These are phyloP conservation scores for Myiotriccus ornatus DNA, from an alignment of 2,797 vertebrate genomes.

Conservation along the genomic window DNA sequence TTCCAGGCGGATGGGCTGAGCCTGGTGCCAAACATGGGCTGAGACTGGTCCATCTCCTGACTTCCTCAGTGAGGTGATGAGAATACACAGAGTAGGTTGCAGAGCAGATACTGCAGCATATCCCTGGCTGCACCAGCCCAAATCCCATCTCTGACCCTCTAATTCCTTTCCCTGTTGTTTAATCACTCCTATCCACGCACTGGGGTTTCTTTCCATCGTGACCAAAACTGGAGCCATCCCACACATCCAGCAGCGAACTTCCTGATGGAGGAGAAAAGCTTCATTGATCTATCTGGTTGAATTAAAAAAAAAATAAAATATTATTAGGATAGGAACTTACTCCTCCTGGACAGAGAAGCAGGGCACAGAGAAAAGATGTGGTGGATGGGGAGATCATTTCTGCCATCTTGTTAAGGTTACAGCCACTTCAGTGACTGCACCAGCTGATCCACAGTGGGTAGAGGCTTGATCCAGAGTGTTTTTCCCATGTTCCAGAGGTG, in stretches of 20 bases:
- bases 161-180: neutral
- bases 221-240: neutral
- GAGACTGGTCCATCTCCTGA: neutral
- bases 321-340: accelerated
- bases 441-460: too few relatives aligned
- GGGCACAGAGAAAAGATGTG: neutral
- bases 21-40: neutral
- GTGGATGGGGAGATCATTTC: neutral
- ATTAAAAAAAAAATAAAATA: neutral
- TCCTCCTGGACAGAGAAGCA: neutral
- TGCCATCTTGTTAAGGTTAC: neutral
- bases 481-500: neutral
- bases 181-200: neutral
- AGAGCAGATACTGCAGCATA: neutral
- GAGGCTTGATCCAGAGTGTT: neutral
- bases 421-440: neutral
- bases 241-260: neutral
- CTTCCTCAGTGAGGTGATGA: neutral
- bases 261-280: neutral
- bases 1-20: neutral
- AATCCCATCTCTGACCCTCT: neutral
- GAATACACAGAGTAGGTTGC: neutral
- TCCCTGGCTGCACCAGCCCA: too few relatives aligned
- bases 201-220: neutral
- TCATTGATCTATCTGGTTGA: neutral